phyloP scores from a whole-genome alignment of 2,113 vertebrate genomes.

The Saccopteryx leptura region DNA sequence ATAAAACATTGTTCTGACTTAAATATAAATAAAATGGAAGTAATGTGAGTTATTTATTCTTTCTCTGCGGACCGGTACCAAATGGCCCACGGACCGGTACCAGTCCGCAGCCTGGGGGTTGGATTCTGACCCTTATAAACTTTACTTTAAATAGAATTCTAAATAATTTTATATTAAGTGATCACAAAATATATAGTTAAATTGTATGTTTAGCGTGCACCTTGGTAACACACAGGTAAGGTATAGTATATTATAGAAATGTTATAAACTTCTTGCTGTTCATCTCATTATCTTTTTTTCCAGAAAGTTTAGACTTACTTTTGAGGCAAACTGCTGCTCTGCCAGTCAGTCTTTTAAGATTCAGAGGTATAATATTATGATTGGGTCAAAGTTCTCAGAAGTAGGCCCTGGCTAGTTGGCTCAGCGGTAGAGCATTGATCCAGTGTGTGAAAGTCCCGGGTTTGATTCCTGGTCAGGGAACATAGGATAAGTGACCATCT shows the following conservation, averaged over 20 bases:
- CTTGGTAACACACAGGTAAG: slow-evolving; percentile 25
- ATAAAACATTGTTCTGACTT: too few relatives aligned
- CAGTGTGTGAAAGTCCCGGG: too few relatives aligned
- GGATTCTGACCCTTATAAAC: not conserved
- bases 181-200: slow-evolving; percentile 57
- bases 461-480: too few relatives aligned
- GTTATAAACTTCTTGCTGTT: not conserved
- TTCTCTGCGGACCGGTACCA: too few relatives aligned
- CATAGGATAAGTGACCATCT: too few relatives aligned
- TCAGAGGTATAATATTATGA: slow-evolving; percentile 42
- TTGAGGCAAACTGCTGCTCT: slow-evolving; percentile 39
- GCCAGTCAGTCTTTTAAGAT: slow-evolving; percentile 61
- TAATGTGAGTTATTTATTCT: too few relatives aligned
- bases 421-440: too few relatives aligned
- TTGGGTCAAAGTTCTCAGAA: slow-evolving; percentile 4
- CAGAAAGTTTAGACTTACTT: slow-evolving; percentile 64
- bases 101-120: too few relatives aligned
- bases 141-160: slow-evolving; percentile 43
- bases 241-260: slow-evolving; percentile 29
- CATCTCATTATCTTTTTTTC: slow-evolving; percentile 33
- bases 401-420: too few relatives aligned
- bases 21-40: too few relatives aligned
- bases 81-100: too few relatives aligned
- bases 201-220: not conserved
- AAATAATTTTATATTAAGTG: slow-evolving; percentile 48